Percentiles rank a stretch among this genome's conserved stretches.
Evolutionary conservation across 2,113 vertebrate genomes (phyloP).

Genomic region (Apistogramma diplotaenia): DNA sequence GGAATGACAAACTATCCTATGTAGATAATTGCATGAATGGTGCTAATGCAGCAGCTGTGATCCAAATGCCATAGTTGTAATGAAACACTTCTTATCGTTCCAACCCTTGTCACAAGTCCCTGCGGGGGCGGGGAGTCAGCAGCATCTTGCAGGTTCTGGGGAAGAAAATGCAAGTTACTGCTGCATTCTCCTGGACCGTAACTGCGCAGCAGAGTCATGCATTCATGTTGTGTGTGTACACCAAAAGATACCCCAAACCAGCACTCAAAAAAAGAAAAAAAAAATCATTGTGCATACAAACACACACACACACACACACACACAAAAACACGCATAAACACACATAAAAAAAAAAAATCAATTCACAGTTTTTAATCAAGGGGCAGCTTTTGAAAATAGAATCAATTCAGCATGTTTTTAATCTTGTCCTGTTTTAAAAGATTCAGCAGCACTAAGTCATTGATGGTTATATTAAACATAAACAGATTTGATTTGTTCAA

Average conservation of each 20-base stretch:
- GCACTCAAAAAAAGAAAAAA: neutral
- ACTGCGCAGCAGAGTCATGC: conserved; percentile 51
- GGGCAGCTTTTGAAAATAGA: neutral
- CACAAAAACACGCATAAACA: neutral
- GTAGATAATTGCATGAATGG: neutral
- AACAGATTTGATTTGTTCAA: neutral
- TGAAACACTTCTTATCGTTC: conserved; percentile 46
- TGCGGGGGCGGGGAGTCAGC: conserved; percentile 26
- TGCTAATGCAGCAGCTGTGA: neutral
- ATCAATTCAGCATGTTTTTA: neutral
- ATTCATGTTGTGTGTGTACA: conserved; percentile 9
- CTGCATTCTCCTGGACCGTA: neutral
- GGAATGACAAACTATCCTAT: neutral
- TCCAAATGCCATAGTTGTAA: neutral
- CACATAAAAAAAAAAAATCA: neutral
- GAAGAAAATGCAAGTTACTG: conserved; percentile 54
- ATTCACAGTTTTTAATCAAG: neutral
- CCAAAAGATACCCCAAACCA: neutral
- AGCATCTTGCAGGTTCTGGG: conserved; percentile 53
- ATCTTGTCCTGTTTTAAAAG: neutral
- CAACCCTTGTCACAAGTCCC: conserved; percentile 52
- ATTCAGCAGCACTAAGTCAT: neutral
- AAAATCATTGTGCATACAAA: neutral
- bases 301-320: neutral
- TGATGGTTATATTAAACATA: neutral